phyloP scores from a whole-genome alignment of 2,113 vertebrate species.

The Pachypanchax playfairii region DNA sequence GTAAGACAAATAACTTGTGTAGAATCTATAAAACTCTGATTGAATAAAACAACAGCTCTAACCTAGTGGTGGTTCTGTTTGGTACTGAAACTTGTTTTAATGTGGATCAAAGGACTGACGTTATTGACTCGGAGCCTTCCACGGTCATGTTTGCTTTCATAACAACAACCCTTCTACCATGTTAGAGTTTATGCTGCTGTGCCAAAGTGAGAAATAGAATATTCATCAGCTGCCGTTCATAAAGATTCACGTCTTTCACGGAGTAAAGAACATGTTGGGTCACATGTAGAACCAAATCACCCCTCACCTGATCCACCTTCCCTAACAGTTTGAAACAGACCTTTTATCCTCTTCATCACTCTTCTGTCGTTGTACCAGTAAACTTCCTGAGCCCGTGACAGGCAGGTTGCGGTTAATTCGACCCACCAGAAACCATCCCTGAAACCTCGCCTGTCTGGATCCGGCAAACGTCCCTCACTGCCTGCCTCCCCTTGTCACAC shows the following conservation, averaged over 20 bases:
- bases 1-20: too few relatives aligned
- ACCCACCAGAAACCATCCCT: constrained; percentile 53
- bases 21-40: too few relatives aligned
- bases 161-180: too few relatives aligned
- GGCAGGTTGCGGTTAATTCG: constrained; percentile 50
- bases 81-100: background rate
- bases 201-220: background rate
- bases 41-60: too few relatives aligned
- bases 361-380: constrained; percentile 1
- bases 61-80: background rate
- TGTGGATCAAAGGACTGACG: too few relatives aligned
- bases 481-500: constrained; percentile 59
- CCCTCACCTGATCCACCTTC: constrained; percentile 51
- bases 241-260: background rate
- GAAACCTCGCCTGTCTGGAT: constrained; percentile 56
- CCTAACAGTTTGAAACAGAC: constrained; percentile 1
- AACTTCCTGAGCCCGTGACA: constrained; percentile 66
- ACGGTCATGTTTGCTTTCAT: too few relatives aligned
- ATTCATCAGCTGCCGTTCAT: background rate
- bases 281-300: constrained; percentile 36
- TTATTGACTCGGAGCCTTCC: too few relatives aligned
- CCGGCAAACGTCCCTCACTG: constrained; percentile 20
- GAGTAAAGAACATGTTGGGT: constrained; percentile 35
- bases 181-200: too few relatives aligned
- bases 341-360: background rate